Evolutionary conservation across 2,797 vertebrate species (phyloP), one percentile per base, ranked within the genome.

Genomic region (Enteromius unitaeniatus): DNA sequence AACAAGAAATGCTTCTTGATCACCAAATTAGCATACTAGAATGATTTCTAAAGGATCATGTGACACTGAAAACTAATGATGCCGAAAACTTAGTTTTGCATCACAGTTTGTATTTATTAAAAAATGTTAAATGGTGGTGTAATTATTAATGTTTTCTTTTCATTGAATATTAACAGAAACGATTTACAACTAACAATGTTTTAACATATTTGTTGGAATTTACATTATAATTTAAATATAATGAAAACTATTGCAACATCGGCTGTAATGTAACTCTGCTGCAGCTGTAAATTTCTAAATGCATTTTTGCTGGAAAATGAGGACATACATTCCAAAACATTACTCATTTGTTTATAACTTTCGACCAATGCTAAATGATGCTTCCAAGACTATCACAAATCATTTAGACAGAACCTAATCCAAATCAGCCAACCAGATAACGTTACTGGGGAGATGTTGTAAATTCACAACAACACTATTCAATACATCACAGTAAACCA

Each of bases 361-460:
- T 40, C 31, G 55, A 58, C 21, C 21, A 40, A 40, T 58, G 28
- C 47, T 53, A 69, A 42, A 74, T 34, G 2, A 74, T n/a, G 21
- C 51, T 58, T 76, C 34, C 73, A 76, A 40, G 51, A 58, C 13
- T 26, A 40, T 58, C 51, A 58, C 73, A 76, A 76, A 76, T 76
- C 51, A 76, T 23, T 76, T 10, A 40, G 34, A 40, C 53, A 76
- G 73, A 76, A 42, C 73, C 51, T 58, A 76, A 58, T 76, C 34
- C 40, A 40, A 26, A 34, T 40, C 21, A 58, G 73, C 21, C 13
- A 26, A 23, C 73, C n/a, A 76, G 51, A 76, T 76, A 76, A 40
- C 2, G 51, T 76, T 76, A 75, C 51, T 58, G 34, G 40, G 51
- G 51, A 23, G 34, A 58, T 14, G 7, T 62, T 76, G n/a, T 26